Evolutionary conservation across 2,797 vertebrate species (phyloP), one percentile per base, ranked within the genome.

Genomic region (Anolis apletophallus): DNA sequence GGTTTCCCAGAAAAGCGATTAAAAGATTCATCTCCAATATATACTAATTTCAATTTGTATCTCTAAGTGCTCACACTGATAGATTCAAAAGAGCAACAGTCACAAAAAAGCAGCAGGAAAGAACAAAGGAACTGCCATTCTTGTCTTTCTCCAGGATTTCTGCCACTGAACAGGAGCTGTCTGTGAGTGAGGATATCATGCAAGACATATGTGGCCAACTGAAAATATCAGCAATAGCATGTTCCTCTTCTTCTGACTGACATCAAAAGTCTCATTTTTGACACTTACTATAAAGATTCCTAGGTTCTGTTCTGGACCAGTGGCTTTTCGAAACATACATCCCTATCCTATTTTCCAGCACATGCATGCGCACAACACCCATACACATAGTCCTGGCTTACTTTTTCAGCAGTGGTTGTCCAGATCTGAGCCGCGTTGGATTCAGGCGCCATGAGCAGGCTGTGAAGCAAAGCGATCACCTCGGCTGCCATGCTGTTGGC

Each of bases 401-500:
- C 98, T 94, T 99, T 99, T 94, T 99, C 98, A 67, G 98, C 98
- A 1, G 98, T 99, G 77, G 97, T 98, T 61, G 98, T 99, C 99
- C 99, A 99, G 94, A 99, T 99, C 89, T 99, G 99, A 91, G 99
- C 99, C 0, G 98, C 98, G 83, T 98, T 99, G 69, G 98, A 99
- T 91, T 99, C 99, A 0, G 99, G 99, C 1, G 99, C 99, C 88
- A 98, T 99, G 68, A 99, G 96, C 86, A 99, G 96, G 93, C 98
- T 99, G 77, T 99, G 99, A 1, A 99, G 97, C 93, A 99, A 94
- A 82, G 98, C 99, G 0, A 99, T 99, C 86, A 99, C 98, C 94
- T 99, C 99, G 1, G 99, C 98, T 13, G 99, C 99, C 99, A 99
- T 99, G 94, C 99, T 99, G 95, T 99, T 99, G 16, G 99, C 99